Percentiles rank a stretch among this genome's conserved stretches.
phyloP scores from a whole-genome alignment of 2,888 invertebrate species.

The Phasia obesa region DNA sequence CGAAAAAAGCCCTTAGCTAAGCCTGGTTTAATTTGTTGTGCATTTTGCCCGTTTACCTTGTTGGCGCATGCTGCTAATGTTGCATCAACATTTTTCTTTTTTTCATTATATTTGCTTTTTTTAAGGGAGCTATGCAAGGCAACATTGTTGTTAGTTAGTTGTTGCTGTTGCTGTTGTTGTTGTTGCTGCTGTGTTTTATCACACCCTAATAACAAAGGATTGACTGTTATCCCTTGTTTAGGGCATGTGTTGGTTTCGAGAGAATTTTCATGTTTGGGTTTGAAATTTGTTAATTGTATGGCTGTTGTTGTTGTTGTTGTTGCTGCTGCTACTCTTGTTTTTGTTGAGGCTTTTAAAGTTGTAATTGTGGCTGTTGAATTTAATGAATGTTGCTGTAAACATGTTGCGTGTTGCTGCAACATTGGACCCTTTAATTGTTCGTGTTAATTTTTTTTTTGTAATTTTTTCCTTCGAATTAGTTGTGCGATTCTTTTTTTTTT shows the following conservation, averaged over 20 bases:
- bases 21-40: slow-evolving; percentile 46
- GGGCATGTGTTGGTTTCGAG: not conserved
- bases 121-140: slow-evolving; percentile 56
- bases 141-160: slow-evolving; percentile 56
- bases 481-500: slow-evolving; percentile 51
- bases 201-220: not conserved
- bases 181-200: slow-evolving; percentile 10
- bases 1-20: slow-evolving; percentile 20
- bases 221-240: slow-evolving; percentile 61
- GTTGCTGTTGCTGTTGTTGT: no score
- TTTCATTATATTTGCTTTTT: slow-evolving; percentile 35
- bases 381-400: slow-evolving; percentile 59
- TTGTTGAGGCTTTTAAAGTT: slow-evolving; percentile 35
- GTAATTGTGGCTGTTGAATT: slow-evolving; percentile 25
- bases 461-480: slow-evolving; percentile 32
- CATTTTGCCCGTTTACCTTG: slow-evolving; percentile 42
- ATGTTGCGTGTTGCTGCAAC: slow-evolving; percentile 70
- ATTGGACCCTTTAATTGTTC: slow-evolving; percentile 65
- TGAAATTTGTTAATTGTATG: slow-evolving; percentile 41
- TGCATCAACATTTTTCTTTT: slow-evolving; percentile 21
- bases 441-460: slow-evolving; percentile 13
- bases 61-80: slow-evolving; percentile 51
- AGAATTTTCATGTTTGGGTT: slow-evolving; percentile 50
- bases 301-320: slow-evolving; percentile 65
- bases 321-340: slow-evolving; percentile 68